These are phyloP conservation scores for Sanderia malayensis DNA, from an alignment of 30 jellyfish, hydroid and myxozoan genomes.

Conservation along the genomic window DNA sequence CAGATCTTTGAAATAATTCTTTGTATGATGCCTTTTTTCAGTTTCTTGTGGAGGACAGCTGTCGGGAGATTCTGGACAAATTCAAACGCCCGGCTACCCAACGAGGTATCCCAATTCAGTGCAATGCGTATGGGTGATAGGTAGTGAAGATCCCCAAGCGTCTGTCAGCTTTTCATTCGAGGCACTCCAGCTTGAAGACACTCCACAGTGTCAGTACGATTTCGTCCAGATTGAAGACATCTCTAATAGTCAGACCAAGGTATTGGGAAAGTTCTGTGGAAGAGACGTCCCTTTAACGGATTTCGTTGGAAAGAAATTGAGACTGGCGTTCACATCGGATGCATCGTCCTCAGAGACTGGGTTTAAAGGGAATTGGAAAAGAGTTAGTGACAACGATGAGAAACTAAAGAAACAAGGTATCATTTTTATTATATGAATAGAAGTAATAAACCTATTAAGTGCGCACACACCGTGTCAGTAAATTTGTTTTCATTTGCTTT, in stretches of 20 bases:
- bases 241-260: neutral
- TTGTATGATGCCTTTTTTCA: no score
- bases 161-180: slow-evolving; percentile 18
- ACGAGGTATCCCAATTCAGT: neutral
- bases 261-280: slow-evolving; percentile 57
- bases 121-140: slow-evolving; percentile 11
- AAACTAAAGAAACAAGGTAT: neutral
- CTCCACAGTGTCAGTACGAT: slow-evolving; percentile 56
- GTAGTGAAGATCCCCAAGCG: neutral
- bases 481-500: no score
- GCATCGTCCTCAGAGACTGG: slow-evolving; percentile 50
- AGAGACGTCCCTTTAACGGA: slow-evolving; percentile 19
- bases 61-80: slow-evolving; percentile 6
- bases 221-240: slow-evolving; percentile 33
- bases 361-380: slow-evolving; percentile 73
- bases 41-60: slow-evolving; percentile 10
- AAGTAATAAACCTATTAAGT: no score
- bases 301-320: slow-evolving; percentile 37
- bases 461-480: no score
- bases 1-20: no score
- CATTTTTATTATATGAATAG: no score
- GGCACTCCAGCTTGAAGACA: slow-evolving; percentile 37
- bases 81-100: slow-evolving; percentile 6
- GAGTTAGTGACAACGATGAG: neutral
- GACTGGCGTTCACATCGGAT: slow-evolving; percentile 65